These are phyloP conservation scores for Poeciliopsis infans DNA, from an alignment of 2,797 vertebrate genomes.

Conservation along the genomic window DNA sequence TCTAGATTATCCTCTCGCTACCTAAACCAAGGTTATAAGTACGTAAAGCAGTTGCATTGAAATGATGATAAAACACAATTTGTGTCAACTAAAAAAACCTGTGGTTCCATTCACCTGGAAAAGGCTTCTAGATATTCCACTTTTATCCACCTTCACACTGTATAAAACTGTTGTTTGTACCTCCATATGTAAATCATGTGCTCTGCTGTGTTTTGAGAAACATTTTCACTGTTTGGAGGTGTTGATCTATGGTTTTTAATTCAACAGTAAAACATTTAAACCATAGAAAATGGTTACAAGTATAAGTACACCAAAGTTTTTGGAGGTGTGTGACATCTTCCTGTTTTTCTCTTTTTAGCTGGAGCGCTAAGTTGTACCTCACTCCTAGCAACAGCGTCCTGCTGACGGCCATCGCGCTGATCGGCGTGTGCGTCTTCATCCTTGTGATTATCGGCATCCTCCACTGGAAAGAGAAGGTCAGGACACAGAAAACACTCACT, in stretches of 20 bases:
- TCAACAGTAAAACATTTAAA: neutral
- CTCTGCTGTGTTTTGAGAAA: neutral
- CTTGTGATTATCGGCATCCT: constrained; percentile 94
- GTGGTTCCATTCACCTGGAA: neutral
- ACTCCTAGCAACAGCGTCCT: constrained; percentile 97
- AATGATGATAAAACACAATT: neutral
- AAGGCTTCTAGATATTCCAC: neutral
- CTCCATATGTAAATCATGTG: neutral
- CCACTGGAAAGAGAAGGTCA: constrained; percentile 99
- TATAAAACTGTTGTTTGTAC: neutral
- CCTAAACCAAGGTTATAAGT: neutral
- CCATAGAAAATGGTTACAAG: constrained; percentile 11
- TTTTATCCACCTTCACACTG: neutral
- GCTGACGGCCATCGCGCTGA: constrained; percentile 93
- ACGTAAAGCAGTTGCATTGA: neutral
- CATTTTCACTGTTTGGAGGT: neutral
- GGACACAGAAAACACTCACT: constrained; percentile 45
- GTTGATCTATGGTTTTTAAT: neutral
- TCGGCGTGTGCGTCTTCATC: constrained; percentile 96
- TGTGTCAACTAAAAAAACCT: neutral
- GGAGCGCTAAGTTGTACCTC: constrained; percentile 96
- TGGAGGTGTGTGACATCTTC: constrained; percentile 32
- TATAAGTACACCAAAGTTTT: constrained; percentile 12
- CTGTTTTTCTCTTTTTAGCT: constrained; percentile 75
- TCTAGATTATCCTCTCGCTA: neutral